A percentile compares a stretch with the other conserved stretches of the same genome.
Conservation (phyloP, 2,113 vertebrate genomes). For the Cyprinodon brontotheroides region DNA sequence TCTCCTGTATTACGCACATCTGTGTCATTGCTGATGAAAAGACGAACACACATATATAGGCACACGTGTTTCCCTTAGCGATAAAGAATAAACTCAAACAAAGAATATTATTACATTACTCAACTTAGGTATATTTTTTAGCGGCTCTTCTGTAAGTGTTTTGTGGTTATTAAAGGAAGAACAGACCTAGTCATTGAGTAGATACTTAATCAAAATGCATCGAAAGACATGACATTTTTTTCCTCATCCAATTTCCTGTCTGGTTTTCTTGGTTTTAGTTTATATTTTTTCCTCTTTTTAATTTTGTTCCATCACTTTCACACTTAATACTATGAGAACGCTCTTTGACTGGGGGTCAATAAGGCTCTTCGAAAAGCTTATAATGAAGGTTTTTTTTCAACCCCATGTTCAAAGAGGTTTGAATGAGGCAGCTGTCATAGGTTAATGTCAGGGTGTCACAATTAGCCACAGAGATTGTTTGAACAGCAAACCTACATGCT, state of each 20-base stretch:
- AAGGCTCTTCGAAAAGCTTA: not conserved
- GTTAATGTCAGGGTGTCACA: conserved; percentile 9
- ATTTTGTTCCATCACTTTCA: not conserved
- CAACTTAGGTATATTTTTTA: too few relatives aligned
- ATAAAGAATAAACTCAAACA: too few relatives aligned
- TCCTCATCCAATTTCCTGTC: not conserved
- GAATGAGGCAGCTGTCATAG: conserved; percentile 14
- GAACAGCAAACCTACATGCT: conserved; percentile 6
- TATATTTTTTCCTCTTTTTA: not conserved
- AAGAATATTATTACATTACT: too few relatives aligned
- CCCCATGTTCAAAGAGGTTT: not conserved
- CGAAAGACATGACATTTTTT: too few relatives aligned
- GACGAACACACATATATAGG: not conserved
- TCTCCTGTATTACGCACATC: conserved; percentile 20
- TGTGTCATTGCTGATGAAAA: conserved; percentile 8
- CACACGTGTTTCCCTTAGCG: not conserved
- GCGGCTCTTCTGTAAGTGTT: conserved; percentile 1
- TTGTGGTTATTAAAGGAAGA: conserved; percentile 66
- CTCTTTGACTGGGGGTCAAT: conserved; percentile 10
- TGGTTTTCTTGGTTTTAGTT: not conserved
- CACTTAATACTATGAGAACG: not conserved
- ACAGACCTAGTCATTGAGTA: conserved; percentile 64
- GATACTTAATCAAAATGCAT: conserved; percentile 59
- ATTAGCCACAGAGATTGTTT: not conserved
- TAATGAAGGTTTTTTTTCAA: not conserved